Base-by-base conservation (phyloP, 2,888 invertebrate genomes). In the Cacoxenus indagator region DNA sequence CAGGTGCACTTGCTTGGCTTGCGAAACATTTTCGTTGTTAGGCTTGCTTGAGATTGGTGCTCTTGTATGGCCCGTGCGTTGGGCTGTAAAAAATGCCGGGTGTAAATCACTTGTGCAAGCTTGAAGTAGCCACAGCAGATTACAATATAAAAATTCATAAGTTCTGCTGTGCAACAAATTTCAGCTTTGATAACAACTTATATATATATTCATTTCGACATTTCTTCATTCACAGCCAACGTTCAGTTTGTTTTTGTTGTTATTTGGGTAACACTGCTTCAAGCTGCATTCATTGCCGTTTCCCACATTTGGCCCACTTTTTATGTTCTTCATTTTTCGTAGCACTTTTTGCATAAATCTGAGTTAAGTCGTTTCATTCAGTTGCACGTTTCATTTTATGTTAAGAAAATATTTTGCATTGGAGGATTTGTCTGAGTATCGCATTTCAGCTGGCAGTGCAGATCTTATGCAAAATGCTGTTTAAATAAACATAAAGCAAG, bases 141-240 rank as follows among this genome's bases (percentile, higher is more conserved):
- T 74, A 74, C 69, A 72, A 75, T 73, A 76, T 76, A 77, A 77
- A 79, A 77, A 79, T 81, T 75, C 78, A 78, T 76, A 78, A 77
- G 70, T 71, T 79, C 70, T 79, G 72, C 75, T 69, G n/a, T n/a
- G 72, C 26, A 67, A 72, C 75, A 76, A 74, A 75, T 77, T 67
- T 75, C 22, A 54, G 45, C 46, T 65, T 69, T 75, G 76, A 75
- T 76, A 78, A 79, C 76, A 77, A 75, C 48, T 68, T 65, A 11
- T 29, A 11, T 57, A 4, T 26, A 4, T 27, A n/a, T 24, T 29
- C 51, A n/a, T 29, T 59, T 31, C 17, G 29, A 0, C 31, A 17
- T 31, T 19, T 19, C 26, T 59, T 31, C 31, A 26, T 59, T 59
- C 31, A 31, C 9, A 6, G 19, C 51, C n/a, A 48, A 17, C 19